Evolutionary conservation across 2,113 vertebrate species (phyloP), one percentile per base, ranked within the genome.

Genomic region (Datnioides undecimradiatus): DNA sequence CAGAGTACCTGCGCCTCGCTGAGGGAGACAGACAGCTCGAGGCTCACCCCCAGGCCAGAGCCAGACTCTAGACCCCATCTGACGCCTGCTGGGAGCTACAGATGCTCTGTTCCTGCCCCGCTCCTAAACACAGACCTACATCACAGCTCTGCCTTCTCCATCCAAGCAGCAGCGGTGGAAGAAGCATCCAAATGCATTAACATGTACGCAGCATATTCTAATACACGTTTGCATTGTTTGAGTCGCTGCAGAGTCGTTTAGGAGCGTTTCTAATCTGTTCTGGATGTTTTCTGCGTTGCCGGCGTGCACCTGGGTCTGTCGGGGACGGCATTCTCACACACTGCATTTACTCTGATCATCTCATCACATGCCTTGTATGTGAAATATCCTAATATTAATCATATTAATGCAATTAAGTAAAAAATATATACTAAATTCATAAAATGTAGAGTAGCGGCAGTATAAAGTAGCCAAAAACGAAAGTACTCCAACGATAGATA

Each of bases 41-140:
- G 88, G 92, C 81, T 40, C 36, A 59, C 80, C 88, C 88, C 79
- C 64, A 63, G 87, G 91, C 84, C 73, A 75, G 31, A 84, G 60
- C 25, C 62, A 64, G 58, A 52, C 73, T 81, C 43, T 2, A 66
- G 68, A 84, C 46, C 82, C 64, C 57, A 76, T 76, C 51, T 59
- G 62, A 70, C 54, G 36, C 58, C 73, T 73, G 79, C 73, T 80
- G 77, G 79, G 79, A 85, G 41, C 64, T 54, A 63, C 33, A 76
- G 45, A 73, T 45, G 46, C 65, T 79, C 72, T 40, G 65, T 41
- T 73, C 41, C 68, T 34, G 65, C 23, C 76, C 34, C 11, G 14
- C 62, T 77, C 62, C 72, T 70, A 79, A 86, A 87, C 60, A 79
- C 71, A 60, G 33, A 55, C 27, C 46, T 11, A 41, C 51, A 59